phyloP scores from a whole-genome alignment of 2,113 vertebrate genomes.

The Halcyon senegalensis region DNA sequence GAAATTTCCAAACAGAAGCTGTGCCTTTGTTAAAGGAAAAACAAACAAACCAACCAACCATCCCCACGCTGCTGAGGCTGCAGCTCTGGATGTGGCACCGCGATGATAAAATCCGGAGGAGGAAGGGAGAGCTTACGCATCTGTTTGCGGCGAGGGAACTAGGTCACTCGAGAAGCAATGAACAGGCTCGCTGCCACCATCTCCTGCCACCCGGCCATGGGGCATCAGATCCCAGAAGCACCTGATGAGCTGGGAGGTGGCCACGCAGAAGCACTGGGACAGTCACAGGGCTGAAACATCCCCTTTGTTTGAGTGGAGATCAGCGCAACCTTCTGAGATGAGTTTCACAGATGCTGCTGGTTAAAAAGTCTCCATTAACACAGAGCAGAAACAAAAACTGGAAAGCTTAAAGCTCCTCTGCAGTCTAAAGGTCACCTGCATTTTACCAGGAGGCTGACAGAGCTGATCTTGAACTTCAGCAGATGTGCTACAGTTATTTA shows the following conservation, averaged over 20 bases:
- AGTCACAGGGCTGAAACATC: background rate
- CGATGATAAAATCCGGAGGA: background rate
- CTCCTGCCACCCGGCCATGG: background rate
- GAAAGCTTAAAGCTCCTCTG: background rate
- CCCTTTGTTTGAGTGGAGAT: background rate
- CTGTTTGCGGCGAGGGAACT: background rate
- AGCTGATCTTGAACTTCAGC: background rate
- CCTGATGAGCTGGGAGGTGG: background rate
- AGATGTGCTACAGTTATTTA: background rate
- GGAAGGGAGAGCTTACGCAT: background rate
- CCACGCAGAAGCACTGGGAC: fast-evolving
- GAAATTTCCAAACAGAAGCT: background rate
- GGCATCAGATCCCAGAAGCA: background rate
- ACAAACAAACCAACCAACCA: background rate
- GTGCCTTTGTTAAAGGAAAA: background rate
- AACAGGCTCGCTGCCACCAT: background rate
- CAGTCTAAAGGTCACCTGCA: background rate
- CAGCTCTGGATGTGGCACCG: background rate
- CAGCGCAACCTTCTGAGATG: background rate
- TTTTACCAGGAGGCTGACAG: background rate
- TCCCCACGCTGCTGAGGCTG: background rate
- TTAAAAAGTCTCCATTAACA: background rate
- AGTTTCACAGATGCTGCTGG: background rate
- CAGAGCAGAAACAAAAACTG: background rate
- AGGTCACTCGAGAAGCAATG: background rate